Evolutionary conservation across 2,888 invertebrate genomes (phyloP).

Genomic region (Scaptomyza tumidula): DNA sequence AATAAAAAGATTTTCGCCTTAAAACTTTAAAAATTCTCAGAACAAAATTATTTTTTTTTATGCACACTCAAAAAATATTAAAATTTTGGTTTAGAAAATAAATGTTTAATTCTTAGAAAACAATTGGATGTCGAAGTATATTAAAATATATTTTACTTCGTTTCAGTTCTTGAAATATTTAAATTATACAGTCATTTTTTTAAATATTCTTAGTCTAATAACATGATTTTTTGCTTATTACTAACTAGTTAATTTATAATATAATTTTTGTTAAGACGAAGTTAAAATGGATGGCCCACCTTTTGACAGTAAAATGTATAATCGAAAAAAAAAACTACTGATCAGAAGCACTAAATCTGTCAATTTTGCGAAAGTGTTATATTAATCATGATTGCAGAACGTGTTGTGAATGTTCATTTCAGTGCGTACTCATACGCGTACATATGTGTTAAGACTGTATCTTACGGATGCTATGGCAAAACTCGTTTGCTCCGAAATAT

Average conservation of each 20-base stretch:
- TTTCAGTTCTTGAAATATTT: too few species aligned
- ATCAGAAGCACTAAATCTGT: background rate
- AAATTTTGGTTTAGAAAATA: too few species aligned
- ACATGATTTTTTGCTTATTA: background rate
- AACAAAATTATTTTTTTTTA: too few species aligned
- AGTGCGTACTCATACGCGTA: background rate
- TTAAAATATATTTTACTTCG: too few species aligned
- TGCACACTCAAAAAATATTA: too few species aligned
- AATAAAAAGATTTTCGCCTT: too few species aligned
- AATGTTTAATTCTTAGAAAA: too few species aligned
- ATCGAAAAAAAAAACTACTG: background rate
- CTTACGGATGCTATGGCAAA: constrained; percentile 37
- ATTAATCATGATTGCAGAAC: background rate
- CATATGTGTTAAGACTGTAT: constrained; percentile 13
- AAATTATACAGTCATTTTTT: too few species aligned
- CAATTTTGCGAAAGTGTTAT: background rate
- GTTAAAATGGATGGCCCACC: background rate
- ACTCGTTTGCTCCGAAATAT: constrained; percentile 52
- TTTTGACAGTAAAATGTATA: background rate
- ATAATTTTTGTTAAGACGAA: background rate
- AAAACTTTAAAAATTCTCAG: too few species aligned
- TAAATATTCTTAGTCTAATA: too few species aligned
- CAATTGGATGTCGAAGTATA: too few species aligned
- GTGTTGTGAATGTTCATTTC: background rate
- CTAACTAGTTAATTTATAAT: background rate